Conservation (phyloP, 2,888 invertebrate genomes). For the Plebejus anna region DNA sequence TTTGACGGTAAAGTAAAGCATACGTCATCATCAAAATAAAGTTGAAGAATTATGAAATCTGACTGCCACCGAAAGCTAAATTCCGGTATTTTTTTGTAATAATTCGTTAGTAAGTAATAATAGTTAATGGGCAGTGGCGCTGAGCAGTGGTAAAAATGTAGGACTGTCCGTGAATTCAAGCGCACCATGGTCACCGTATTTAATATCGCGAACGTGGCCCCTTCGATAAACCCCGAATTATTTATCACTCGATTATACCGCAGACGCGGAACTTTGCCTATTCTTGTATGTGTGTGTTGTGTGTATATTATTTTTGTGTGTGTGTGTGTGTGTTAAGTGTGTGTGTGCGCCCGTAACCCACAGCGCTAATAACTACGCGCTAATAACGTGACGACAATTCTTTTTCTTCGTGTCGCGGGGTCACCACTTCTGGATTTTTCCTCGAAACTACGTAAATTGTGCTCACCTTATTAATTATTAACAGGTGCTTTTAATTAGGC, state of each 20-base stretch:
- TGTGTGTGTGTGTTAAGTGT: slow-evolving; percentile 33
- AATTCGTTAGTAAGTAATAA: too few relatives aligned
- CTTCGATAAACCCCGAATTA: slow-evolving; percentile 72
- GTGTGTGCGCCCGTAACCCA: slow-evolving; percentile 28
- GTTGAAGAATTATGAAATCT: too few relatives aligned
- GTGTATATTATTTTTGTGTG: neutral
- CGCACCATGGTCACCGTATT: slow-evolving; percentile 47
- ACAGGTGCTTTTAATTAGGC: neutral
- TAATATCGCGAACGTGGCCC: slow-evolving; percentile 58
- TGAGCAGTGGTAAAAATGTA: neutral
- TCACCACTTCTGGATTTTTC: neutral
- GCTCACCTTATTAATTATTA: neutral
- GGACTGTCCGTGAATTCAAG: slow-evolving; percentile 10
- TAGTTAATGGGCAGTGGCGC: too few relatives aligned
- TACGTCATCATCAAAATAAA: too few relatives aligned
- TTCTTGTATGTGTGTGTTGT: slow-evolving; percentile 30
- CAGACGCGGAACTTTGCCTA: slow-evolving; percentile 40
- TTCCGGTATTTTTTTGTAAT: too few relatives aligned
- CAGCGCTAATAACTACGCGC: slow-evolving; percentile 29
- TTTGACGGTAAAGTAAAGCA: too few relatives aligned
- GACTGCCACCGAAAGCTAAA: too few relatives aligned
- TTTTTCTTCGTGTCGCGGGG: slow-evolving; percentile 32
- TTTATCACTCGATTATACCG: slow-evolving; percentile 69
- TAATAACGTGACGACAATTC: slow-evolving; percentile 36
- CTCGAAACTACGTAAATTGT: neutral